These are phyloP conservation scores for Microcebus jonahi DNA, from an alignment of 2,113 vertebrate species.

Conservation along the genomic window DNA sequence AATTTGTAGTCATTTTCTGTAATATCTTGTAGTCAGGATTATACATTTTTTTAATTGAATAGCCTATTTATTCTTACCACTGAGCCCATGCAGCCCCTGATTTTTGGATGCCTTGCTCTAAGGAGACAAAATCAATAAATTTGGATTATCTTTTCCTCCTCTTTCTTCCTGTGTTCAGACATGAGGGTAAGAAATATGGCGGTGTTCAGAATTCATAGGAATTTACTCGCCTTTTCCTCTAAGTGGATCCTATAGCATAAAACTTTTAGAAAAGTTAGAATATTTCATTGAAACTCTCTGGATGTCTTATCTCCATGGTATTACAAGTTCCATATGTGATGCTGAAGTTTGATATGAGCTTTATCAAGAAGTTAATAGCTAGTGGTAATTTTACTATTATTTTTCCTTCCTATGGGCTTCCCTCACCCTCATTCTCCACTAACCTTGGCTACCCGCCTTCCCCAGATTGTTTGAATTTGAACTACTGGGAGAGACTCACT, in stretches of 20 bases:
- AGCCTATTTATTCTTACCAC: not conserved
- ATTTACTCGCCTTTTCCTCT: not conserved
- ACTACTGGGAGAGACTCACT: not conserved
- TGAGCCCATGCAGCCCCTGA: not conserved
- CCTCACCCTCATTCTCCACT: not conserved
- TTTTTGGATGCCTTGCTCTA: constrained; percentile 35
- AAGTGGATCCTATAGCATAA: not conserved
- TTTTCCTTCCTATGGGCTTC: not conserved
- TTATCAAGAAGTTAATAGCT: not conserved
- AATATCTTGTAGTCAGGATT: not conserved
- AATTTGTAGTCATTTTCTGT: not conserved
- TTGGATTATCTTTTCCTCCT: not conserved
- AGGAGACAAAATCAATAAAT: not conserved
- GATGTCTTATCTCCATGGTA: not conserved
- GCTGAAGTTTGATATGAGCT: not conserved
- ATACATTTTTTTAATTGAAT: not conserved
- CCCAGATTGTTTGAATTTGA: constrained; percentile 7
- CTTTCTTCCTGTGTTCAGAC: not conserved
- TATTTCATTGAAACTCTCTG: not conserved
- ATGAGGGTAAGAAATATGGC: not conserved
- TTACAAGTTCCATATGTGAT: not conserved
- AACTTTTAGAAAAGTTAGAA: not conserved
- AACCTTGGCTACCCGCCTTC: too few relatives aligned
- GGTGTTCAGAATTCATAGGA: not conserved
- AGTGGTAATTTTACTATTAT: not conserved